phyloP scores from a whole-genome alignment of 2,888 invertebrate species.

The Neuroscelio doddi region DNA sequence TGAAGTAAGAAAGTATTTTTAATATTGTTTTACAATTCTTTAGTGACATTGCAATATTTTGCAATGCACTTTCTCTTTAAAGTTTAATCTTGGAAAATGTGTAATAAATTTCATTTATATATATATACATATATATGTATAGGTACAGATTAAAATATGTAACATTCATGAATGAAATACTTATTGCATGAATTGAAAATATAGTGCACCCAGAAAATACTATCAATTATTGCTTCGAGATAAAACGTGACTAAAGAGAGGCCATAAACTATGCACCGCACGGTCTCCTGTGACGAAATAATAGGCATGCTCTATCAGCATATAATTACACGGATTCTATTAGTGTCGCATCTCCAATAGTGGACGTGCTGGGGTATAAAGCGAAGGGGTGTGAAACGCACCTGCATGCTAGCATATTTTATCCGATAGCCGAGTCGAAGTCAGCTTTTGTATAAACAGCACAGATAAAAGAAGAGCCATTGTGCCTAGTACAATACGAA shows the following conservation, averaged over 20 bases:
- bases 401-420: constrained; percentile 44
- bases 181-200: too few relatives aligned
- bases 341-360: constrained; percentile 61
- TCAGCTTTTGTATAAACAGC: constrained; percentile 29
- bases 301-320: constrained; percentile 55
- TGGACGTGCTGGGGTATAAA: constrained; percentile 41
- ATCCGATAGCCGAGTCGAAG: constrained; percentile 31
- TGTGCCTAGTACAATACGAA: constrained; percentile 6
- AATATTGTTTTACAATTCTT: too few relatives aligned
- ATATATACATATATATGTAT: too few relatives aligned
- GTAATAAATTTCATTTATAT: too few relatives aligned
- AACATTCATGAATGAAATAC: too few relatives aligned
- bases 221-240: constrained; percentile 38
- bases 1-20: too few relatives aligned
- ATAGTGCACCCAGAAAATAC: constrained; percentile 37
- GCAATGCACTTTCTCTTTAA: too few relatives aligned
- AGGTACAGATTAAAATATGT: too few relatives aligned
- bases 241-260: constrained; percentile 40
- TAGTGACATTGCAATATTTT: too few relatives aligned
- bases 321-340: constrained; percentile 64
- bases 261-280: constrained; percentile 18
- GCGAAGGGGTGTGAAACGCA: constrained; percentile 35
- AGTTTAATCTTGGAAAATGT: too few relatives aligned
- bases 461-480: constrained; percentile 32
- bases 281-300: constrained; percentile 48